Percentiles rank a stretch among this genome's conserved stretches.
These are phyloP conservation scores for Mythimna vitellina DNA, from an alignment of 2,888 invertebrate genomes.

Conservation along the genomic window DNA sequence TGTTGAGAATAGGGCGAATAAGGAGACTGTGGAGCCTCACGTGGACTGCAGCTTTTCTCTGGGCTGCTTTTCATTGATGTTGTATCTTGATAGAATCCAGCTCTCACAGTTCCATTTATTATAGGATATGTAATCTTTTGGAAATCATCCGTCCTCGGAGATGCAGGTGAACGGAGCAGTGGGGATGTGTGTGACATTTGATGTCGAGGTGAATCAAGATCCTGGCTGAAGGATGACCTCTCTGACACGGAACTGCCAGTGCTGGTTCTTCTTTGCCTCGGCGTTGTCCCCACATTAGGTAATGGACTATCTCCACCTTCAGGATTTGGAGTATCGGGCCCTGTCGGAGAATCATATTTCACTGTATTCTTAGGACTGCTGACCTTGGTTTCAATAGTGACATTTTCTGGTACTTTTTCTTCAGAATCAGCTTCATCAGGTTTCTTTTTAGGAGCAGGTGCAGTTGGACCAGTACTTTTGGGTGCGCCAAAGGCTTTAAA, in stretches of 20 bases:
- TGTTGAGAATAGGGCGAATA: conserved; percentile 87
- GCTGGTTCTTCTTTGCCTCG: conserved; percentile 93
- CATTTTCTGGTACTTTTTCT: conserved; percentile 81
- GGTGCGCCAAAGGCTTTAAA: conserved; percentile 97
- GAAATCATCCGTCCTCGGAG: conserved; percentile 93
- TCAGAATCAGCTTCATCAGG: conserved; percentile 88
- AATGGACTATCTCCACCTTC: conserved; percentile 87
- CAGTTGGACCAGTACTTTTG: conserved; percentile 90
- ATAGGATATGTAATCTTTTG: conserved; percentile 93
- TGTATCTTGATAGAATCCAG: conserved; percentile 97
- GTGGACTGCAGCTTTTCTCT: conserved; percentile 95
- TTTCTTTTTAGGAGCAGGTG: conserved; percentile 89
- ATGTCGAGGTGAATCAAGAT: conserved; percentile 94
- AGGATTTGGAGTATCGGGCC: conserved; percentile 81
- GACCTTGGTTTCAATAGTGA: conserved; percentile 73
- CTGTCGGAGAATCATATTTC: conserved; percentile 84
- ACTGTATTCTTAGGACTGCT: conserved; percentile 78
- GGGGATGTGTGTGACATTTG: conserved; percentile 94
- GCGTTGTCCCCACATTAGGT: conserved; percentile 76
- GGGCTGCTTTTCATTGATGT: conserved; percentile 96
- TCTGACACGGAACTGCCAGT: conserved; percentile 95
- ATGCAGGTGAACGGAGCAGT: conserved; percentile 94
- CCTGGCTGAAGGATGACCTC: conserved; percentile 94
- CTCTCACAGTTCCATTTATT: conserved; percentile 95
- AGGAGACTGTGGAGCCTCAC: conserved; percentile 92